Percentiles rank a stretch among this genome's conserved stretches.
phyloP scores from a whole-genome alignment of 1,140 invertebrate genomes.

The Idris sp. region DNA sequence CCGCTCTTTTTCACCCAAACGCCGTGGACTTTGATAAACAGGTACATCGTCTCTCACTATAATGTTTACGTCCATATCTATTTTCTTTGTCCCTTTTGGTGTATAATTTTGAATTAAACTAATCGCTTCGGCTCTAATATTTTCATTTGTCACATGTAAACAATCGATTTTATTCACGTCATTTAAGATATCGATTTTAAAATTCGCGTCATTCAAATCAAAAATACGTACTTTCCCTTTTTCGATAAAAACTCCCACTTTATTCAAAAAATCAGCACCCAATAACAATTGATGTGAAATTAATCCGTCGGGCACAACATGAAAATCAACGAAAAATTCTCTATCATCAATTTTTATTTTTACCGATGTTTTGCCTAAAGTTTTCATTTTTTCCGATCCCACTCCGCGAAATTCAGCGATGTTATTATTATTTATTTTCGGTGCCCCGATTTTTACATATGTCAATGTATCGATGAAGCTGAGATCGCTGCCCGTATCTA shows the following conservation, averaged over 20 bases:
- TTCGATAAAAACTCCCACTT: slow-evolving; percentile 4
- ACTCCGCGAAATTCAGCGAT: slow-evolving; percentile 33
- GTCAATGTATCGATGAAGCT: slow-evolving; percentile 22
- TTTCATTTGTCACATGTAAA: too few relatives aligned
- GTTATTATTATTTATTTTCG: slow-evolving; percentile 10
- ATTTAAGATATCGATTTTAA: too few relatives aligned
- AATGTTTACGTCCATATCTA: too few relatives aligned
- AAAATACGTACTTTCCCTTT: slow-evolving; percentile 2
- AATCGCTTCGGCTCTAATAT: too few relatives aligned
- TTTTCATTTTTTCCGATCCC: slow-evolving; percentile 18
- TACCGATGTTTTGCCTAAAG: slow-evolving; percentile 15
- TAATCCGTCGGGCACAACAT: slow-evolving; percentile 32
- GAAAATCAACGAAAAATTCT: slow-evolving; percentile 12
- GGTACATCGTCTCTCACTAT: too few relatives aligned
- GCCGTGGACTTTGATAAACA: too few relatives aligned
- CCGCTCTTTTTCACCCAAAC: too few relatives aligned
- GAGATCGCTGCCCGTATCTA: slow-evolving; percentile 45
- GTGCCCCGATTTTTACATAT: slow-evolving; percentile 40
- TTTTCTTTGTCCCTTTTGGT: too few relatives aligned
- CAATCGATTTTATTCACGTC: too few relatives aligned
- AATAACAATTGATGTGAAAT: slow-evolving; percentile 33
- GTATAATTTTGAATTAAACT: too few relatives aligned
- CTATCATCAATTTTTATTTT: slow-evolving; percentile 30
- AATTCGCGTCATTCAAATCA: too few relatives aligned
- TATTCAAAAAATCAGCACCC: slow-evolving; percentile 41